Evolutionary conservation across 1,140 invertebrate species (phyloP), one percentile per base, ranked within the genome.

Genomic region (Phocides pigmalion): DNA sequence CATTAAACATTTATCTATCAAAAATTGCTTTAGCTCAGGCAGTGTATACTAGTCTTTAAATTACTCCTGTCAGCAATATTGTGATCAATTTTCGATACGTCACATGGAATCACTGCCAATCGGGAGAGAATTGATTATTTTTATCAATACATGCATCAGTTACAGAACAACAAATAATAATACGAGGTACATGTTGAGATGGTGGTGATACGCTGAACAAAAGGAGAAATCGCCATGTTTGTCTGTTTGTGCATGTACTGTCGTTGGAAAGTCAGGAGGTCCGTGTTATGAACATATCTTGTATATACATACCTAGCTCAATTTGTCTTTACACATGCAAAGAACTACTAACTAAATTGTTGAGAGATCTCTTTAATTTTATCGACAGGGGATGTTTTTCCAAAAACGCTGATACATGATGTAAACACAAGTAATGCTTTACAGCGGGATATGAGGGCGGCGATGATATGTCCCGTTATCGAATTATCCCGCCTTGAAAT

Each of bases 31-130:
- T 8, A 32, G 1, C 28, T 32, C 8, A 32, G 28, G 2, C 22
- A 32, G 28, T 35, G 11, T n/a, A 35, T 11, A 8, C n/a, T 35
- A 22, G 5, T n/a, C 4, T 1, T 28, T 28, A 28, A 28, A 3
- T 8, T 12, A 12, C 0, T 15, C 54, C 42, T 51, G 50, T 68
- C 50, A 59, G 58, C 41, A 68, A 51, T 62, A 58, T 54, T 22
- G 62, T 35, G 75, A 75, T 78, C 75, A 75, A 78, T 78, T 66
- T 68, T 51, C 61, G 75, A 75, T 75, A 78, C 63, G 75, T 72
- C 75, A 71, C 53, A 54, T 49, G 42, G 42, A 70, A 75, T 75
- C 70, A 64, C 64, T 68, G 65, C 68, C 62, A 64, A 68, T 72
- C 68, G 37, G 32, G n/a, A 44, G 42, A 65, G 58, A 71, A 78